Evolutionary conservation across 2,113 vertebrate species (phyloP), one percentile per base, ranked within the genome.

Genomic region (Falco punctatus): DNA sequence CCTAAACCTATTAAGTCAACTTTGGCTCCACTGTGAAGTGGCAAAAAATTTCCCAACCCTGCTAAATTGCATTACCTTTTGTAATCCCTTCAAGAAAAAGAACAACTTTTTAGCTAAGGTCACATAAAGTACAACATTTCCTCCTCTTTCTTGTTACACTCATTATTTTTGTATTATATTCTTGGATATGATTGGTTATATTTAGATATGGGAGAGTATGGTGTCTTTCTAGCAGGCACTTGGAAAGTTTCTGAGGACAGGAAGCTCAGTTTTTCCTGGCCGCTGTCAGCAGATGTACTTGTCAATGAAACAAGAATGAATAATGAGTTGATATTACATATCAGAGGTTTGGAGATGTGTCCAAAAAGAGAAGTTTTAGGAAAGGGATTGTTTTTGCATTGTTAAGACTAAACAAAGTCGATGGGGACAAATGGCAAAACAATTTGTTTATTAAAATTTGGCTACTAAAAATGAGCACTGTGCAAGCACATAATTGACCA

Each of bases 381-480:
- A 66, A 91, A 81, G 20, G 11, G 10, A 26, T 38, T 62, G 48
- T 6, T 88, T 92, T 74, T 84, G 12, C 38, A 22, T 52, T 74
- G 46, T 51, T 71, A 67, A 78, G 38, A 64, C 40, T 66, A 23
- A 80, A 21, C 4, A 81, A 96, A 88, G 13, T 78, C 8, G 4
- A 67, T 67, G 7, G 48, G 32, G 20, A 94, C 23, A 71, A 96
- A 87, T 59, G 33, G 26, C 26, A 79, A 89, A 95, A 61, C 33
- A 87, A 91, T 81, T 87, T 67, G n/a, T 91, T 91, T 87, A 75
- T 81, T 91, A 89, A 89, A 92, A 71, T 87, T 75, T 91, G 73
- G 65, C 87, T 87, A 85, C 61, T 87, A 81, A 87, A 96, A 90
- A 67, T 46, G 24, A 61, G 51, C 27, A 5, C 33, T 78, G 35